Base-by-base conservation (phyloP, 2,888 invertebrate species). In the Himalopsyche tibetana region DNA sequence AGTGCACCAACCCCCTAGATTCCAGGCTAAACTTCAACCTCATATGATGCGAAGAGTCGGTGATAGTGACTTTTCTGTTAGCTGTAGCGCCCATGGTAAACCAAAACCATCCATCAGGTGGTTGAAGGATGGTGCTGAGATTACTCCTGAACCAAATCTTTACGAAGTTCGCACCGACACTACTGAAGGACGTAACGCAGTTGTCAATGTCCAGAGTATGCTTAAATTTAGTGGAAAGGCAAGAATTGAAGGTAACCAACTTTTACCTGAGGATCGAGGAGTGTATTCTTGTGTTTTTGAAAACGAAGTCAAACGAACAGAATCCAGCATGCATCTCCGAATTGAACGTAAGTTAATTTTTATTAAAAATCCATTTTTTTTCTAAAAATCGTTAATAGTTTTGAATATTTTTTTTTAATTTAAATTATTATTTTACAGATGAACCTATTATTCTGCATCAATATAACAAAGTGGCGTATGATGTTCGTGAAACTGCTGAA, bases 381-480 rank as follows among this genome's bases (percentile, higher is more conserved):
- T n/a, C 69, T 63, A 2, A 6, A 3, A 3, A 19, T 63, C 19
- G 19, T 63, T 19, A 28, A 63, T 63, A 28, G 15, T 56, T 15
- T 80, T 42, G 28, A 8, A 19, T n/a, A 55, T 6, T 55, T 51
- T 55, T 19, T 15, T 82, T 9, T 82, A n/a, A 55, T 55, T 82
- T 0, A 36, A 82, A 63, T 83, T 28, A 74, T 55, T 85, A 63
- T 51, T 89, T 88, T 91, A 45, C 93, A 96, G 96, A 98, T 91
- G 96, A 96, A 90, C 98, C 98, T 2, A 97, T 98, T 89, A 95
- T 96, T 45, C 94, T 98, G 56, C 96, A 96, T 90, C 96, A 96
- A 90, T 96, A 97, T 91, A 96, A 96, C 90, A 97, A 97, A 92
- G 98, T 98, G 0, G 98, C 98, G 0, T 97, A 96, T 90, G 97